Evolutionary conservation across 2,888 invertebrate genomes (phyloP), one percentile per base, ranked within the genome.

Genomic region (Drosophila basisetae): DNA sequence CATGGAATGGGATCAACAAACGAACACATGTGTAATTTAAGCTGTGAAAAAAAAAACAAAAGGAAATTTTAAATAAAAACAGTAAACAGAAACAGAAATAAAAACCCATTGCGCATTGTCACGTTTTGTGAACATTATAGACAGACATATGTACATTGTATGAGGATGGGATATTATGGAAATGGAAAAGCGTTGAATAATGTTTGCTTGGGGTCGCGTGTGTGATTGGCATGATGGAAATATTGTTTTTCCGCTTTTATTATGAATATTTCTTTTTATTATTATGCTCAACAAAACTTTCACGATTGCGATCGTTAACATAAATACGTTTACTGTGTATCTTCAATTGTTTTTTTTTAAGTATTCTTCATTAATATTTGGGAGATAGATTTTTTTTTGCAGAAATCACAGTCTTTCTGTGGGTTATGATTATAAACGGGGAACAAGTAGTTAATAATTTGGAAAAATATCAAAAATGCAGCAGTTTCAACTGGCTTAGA

Each of bases 231-330:
- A 72, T 83, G 62, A 82, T 78, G 84, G 71, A 81, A 86, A 84
- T 76, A 71, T 72, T 61, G 68, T 76, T 89, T 88, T 89, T 89
- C 84, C 79, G 73, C 81, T 79, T 86, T 86, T 89, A 86, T 89
- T 89, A 70, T 69, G 73, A 68, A 73, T 61, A 47, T 75, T 59
- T 54, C 52, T 41, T 41, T 61, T 67, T 52, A 58, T 73, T 66
- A 62, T 77, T 69, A 65, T 74, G 54, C 43, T 67, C 66, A 77
- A 69, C 68, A 84, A 84, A 84, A 84, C 84, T 84, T 84, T 84
- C 84, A 89, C 89, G 82, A 75, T 85, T 72, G 83, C 89, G 80
- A 75, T 87, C 77, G 79, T 87, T 87, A 82, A 84, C 64, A 83
- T 73, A 88, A 79, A 71, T 80, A 85, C 65, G 60, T 78, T 73